A percentile compares a stretch with the other conserved stretches of the same genome.
These are phyloP conservation scores for Fragum fragum DNA, from an alignment of 2,888 invertebrate genomes.

Conservation along the genomic window DNA sequence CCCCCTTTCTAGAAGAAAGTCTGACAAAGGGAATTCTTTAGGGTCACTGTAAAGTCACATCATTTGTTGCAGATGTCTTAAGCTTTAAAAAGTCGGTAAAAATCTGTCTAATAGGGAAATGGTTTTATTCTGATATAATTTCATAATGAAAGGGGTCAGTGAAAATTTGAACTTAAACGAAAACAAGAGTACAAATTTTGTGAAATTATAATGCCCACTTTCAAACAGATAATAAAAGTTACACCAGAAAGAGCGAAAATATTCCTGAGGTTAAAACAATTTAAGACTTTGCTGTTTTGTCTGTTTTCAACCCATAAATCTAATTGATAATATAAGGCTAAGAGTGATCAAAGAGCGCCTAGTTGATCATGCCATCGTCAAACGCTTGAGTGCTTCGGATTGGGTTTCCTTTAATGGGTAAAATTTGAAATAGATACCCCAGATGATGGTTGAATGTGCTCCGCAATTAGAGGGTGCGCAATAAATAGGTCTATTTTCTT, in stretches of 20 bases:
- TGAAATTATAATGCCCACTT: constrained; percentile 10
- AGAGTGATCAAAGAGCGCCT: constrained; percentile 29
- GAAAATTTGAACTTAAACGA: background rate
- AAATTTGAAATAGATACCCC: constrained; percentile 19
- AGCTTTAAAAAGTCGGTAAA: too few relatives aligned
- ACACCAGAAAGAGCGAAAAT: constrained; percentile 12
- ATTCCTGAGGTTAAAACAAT: constrained; percentile 4
- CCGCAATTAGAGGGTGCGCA: constrained; percentile 15
- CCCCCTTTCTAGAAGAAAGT: too few relatives aligned
- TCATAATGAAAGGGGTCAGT: constrained; percentile 15
- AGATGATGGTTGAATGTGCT: background rate
- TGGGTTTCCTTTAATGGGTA: constrained; percentile 12
- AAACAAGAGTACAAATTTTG: constrained; percentile 6
- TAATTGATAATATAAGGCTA: constrained; percentile 32
- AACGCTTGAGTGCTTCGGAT: constrained; percentile 23
- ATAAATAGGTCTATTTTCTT: constrained; percentile 26
- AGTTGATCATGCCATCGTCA: constrained; percentile 8
- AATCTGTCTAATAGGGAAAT: background rate
- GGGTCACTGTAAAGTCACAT: too few relatives aligned
- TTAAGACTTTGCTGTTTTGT: constrained; percentile 19
- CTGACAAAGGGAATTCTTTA: too few relatives aligned
- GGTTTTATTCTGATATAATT: background rate
- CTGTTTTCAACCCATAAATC: constrained; percentile 27
- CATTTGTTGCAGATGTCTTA: too few relatives aligned
- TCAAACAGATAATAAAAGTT: constrained; percentile 12